These are phyloP conservation scores for Kradibia gibbosae DNA, from an alignment of 1,140 invertebrate genomes.

Conservation along the genomic window DNA sequence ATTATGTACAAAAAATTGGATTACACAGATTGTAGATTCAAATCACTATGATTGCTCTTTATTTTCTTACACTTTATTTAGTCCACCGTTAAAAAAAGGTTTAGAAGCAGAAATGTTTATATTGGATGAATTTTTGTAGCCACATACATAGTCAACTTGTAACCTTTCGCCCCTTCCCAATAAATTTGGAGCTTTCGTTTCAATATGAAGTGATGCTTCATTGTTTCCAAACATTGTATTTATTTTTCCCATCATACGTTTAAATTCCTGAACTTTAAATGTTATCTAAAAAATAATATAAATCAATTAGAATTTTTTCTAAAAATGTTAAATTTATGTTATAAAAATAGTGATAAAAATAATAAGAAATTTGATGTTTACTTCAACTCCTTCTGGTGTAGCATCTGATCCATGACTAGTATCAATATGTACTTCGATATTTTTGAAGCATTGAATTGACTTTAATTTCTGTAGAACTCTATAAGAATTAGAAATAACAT, in stretches of 20 bases:
- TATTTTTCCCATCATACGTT: conserved; percentile 83
- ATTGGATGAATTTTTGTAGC: conserved; percentile 81
- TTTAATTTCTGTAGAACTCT: conserved; percentile 81
- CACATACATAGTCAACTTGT: conserved; percentile 82
- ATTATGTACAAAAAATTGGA: conserved; percentile 49
- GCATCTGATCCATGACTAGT: conserved; percentile 82
- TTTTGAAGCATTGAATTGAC: conserved; percentile 86
- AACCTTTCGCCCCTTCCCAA: conserved; percentile 86
- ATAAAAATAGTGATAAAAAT: background rate
- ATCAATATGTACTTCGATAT: conserved; percentile 86
- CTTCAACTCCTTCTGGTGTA: conserved; percentile 85
- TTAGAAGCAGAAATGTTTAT: conserved; percentile 83
- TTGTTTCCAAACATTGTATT: conserved; percentile 89
- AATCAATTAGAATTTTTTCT: conserved; percentile 33
- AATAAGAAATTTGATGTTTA: conserved; percentile 56
- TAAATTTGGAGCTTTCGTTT: conserved; percentile 83
- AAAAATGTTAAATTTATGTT: conserved; percentile 15
- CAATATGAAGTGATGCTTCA: conserved; percentile 84
- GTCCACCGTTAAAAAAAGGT: conserved; percentile 76
- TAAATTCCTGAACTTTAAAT: conserved; percentile 85
- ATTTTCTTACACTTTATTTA: conserved; percentile 65
- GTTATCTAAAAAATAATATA: conserved; percentile 77
- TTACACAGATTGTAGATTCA: background rate
- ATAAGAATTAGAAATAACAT: conserved; percentile 76
- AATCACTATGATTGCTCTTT: background rate